Evolutionary conservation across 2,113 vertebrate genomes (phyloP).

Genomic region (Pseudorasbora parva): DNA sequence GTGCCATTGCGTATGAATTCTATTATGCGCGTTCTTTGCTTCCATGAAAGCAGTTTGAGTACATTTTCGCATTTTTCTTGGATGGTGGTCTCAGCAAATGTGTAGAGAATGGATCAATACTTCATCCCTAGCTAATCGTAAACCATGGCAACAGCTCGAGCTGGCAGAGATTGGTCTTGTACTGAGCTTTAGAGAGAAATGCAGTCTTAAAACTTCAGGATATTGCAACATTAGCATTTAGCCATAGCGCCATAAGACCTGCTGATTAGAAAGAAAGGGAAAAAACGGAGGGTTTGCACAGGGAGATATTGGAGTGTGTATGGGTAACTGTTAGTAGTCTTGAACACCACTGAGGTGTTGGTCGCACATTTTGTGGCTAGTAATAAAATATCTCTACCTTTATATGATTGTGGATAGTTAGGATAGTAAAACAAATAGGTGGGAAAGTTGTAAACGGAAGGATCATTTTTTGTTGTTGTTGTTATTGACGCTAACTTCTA

Average conservation of each 20-base stretch:
- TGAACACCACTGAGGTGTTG: neutral
- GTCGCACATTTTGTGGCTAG: neutral
- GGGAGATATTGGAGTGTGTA: neutral
- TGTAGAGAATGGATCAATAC: constrained; percentile 49
- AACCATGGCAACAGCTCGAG: constrained; percentile 38
- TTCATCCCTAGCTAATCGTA: constrained; percentile 50
- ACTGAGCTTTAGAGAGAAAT: constrained; percentile 40
- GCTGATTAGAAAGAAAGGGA: neutral
- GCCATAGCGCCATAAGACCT: neutral
- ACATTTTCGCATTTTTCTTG: constrained; percentile 33
- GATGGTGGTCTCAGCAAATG: constrained; percentile 49
- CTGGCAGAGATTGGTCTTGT: constrained; percentile 53
- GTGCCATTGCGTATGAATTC: constrained; percentile 13
- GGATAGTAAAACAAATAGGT: neutral
- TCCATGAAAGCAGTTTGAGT: constrained; percentile 30
- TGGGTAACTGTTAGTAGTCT: neutral
- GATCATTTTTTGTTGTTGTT: neutral
- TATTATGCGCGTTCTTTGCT: constrained; percentile 29
- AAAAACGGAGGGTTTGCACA: neutral
- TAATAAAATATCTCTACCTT: neutral
- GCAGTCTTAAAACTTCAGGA: constrained; percentile 33
- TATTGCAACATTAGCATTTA: constrained; percentile 45
- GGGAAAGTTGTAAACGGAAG: neutral
- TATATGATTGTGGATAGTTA: neutral
- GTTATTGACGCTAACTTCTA: neutral